Evolutionary conservation across 2,888 invertebrate species (phyloP).

Genomic region (Electrophaes corylata): DNA sequence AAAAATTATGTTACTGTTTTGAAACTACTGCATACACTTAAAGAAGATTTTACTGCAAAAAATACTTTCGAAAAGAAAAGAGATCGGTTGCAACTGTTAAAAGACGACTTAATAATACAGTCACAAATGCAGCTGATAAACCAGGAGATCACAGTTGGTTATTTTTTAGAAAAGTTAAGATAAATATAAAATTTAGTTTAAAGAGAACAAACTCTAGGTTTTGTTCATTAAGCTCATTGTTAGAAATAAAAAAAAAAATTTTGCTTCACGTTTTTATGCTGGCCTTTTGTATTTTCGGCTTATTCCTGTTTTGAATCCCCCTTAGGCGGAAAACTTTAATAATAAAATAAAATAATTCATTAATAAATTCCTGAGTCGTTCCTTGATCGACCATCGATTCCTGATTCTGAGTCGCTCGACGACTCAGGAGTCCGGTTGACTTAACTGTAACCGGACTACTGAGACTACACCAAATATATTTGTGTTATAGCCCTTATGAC

Average conservation of each 20-base stretch:
- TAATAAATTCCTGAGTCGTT: too few species aligned
- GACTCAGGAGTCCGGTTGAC: too few species aligned
- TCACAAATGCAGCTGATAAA: conserved; percentile 12
- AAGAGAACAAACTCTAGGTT: conserved; percentile 8
- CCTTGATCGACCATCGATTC: too few species aligned
- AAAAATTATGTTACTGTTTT: conserved; percentile 30
- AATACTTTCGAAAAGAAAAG: conserved; percentile 11
- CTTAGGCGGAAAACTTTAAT: conserved; percentile 10
- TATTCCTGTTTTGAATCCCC: conserved; percentile 10
- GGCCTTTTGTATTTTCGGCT: conserved; percentile 13
- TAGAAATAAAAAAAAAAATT: conserved; percentile 11
- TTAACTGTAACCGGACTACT: too few species aligned
- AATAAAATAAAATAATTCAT: conserved; percentile 9
- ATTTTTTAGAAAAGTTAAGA: conserved; percentile 9
- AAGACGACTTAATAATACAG: conserved; percentile 12
- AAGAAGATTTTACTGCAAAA: conserved; percentile 14
- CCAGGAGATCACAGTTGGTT: conserved; percentile 9
- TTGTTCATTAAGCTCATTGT: conserved; percentile 9
- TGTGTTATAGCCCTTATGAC: too few species aligned
- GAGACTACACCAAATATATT: too few species aligned
- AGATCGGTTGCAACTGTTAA: conserved; percentile 13
- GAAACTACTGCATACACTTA: conserved; percentile 11
- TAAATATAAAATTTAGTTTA: conserved; percentile 10
- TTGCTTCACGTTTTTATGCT: conserved; percentile 13
- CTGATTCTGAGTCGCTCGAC: too few species aligned